phyloP scores from a whole-genome alignment of 2,888 invertebrate genomes.

The Ferrisia virgata region DNA sequence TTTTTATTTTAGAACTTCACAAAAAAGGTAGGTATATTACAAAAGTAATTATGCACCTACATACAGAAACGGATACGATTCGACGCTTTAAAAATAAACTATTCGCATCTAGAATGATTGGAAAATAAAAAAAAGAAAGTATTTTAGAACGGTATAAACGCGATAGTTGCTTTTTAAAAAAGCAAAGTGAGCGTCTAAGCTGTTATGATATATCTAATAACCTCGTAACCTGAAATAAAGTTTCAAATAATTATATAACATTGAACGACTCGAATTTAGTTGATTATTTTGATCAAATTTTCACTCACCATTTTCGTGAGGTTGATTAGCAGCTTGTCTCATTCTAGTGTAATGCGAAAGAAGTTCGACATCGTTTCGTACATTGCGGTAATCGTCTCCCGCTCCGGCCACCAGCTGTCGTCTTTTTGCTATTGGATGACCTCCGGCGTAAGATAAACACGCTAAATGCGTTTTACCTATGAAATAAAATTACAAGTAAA shows the following conservation, averaged over 20 bases:
- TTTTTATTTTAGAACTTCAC: slow-evolving; percentile 13
- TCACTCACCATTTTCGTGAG: slow-evolving; percentile 38
- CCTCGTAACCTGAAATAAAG: slow-evolving; percentile 35
- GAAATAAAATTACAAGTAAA: neutral
- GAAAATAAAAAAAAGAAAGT: neutral
- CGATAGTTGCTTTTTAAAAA: neutral
- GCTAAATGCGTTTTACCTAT: slow-evolving; percentile 79
- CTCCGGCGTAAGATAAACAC: slow-evolving; percentile 79
- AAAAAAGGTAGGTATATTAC: neutral
- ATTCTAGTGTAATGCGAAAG: slow-evolving; percentile 74
- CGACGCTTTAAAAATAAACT: neutral
- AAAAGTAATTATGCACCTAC: neutral
- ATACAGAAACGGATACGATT: neutral
- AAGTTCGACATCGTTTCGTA: slow-evolving; percentile 80
- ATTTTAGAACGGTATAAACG: neutral
- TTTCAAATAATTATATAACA: neutral
- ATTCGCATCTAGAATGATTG: neutral
- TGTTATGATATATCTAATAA: neutral
- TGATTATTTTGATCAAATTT: neutral
- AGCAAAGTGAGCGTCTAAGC: neutral
- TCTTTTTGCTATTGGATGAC: slow-evolving; percentile 72
- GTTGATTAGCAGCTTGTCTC: slow-evolving; percentile 51
- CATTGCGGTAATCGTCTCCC: slow-evolving; percentile 64
- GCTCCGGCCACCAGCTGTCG: slow-evolving; percentile 63
- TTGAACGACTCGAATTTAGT: neutral